phyloP scores from a whole-genome alignment of 2,797 vertebrate species.

The Masticophis lateralis region DNA sequence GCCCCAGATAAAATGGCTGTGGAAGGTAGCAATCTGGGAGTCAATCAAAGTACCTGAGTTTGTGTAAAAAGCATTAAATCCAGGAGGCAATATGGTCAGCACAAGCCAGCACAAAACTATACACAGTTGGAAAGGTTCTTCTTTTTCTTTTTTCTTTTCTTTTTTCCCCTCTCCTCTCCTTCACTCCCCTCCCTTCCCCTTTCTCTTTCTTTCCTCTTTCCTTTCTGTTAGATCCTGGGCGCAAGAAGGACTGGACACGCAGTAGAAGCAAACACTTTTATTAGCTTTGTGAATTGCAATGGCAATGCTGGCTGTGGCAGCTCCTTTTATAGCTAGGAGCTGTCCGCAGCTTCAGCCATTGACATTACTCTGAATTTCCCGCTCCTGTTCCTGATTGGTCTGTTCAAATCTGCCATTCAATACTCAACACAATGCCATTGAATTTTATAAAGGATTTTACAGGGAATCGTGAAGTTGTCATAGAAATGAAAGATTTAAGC shows the following conservation, averaged over 20 bases:
- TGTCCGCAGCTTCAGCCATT: too few species aligned
- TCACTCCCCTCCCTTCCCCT: neutral
- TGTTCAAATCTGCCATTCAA: too few species aligned
- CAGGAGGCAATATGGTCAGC: neutral
- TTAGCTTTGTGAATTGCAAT: too few species aligned
- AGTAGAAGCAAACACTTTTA: too few species aligned
- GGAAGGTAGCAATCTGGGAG: neutral
- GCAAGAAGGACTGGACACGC: too few species aligned
- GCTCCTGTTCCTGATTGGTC: too few species aligned
- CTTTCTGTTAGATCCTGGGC: too few species aligned
- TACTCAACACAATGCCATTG: too few species aligned
- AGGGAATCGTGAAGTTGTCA: neutral
- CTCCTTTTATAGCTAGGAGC: too few species aligned
- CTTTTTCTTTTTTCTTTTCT: neutral
- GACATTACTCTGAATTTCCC: too few species aligned
- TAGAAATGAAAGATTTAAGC: neutral
- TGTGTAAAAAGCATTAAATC: neutral
- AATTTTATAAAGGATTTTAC: neutral
- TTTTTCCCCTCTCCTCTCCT: neutral
- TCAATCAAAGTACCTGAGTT: neutral
- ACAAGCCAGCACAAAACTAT: neutral
- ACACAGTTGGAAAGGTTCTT: neutral
- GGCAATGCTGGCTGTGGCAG: too few species aligned
- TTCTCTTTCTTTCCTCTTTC: neutral
- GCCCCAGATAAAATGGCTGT: neutral